Evolutionary conservation across 2,113 vertebrate genomes (phyloP), one percentile per base, ranked within the genome.

Genomic region (Corapipo altera): DNA sequence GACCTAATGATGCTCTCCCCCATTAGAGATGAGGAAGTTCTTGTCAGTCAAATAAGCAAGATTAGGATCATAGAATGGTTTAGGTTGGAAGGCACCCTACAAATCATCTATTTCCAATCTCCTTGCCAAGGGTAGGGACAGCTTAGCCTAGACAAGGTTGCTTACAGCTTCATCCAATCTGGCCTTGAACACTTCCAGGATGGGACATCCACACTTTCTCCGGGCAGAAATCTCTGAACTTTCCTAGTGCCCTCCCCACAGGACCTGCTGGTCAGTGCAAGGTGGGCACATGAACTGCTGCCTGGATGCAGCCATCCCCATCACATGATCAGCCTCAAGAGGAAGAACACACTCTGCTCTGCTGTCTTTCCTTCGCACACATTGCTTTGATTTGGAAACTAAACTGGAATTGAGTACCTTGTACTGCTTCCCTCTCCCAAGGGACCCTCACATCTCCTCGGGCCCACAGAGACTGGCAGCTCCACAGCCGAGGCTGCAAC

Each of bases 291-390:
- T 0, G 0, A n/a, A 9, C 23, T 12, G 55, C 55, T 69, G 44
- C 46, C 65, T 27, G 33, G 22, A 74, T 17, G 61, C 1, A 2
- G 61, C 23, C n/a, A 20, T 9, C 48, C 35, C 27, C 66, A 49
- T 1, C 7, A 0, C 37, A 32, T 18, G 64, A 15, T 1, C 0
- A 0, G 59, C 14, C 80, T 46, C 6, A 6, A 64, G 26, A 46
- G 75, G n/a, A 66, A 75, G 26, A 61, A n/a, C 2, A 2, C 10
- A 0, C 24, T 41, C 41, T 16, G 46, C 75, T 20, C 13, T 6
- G 32, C 62, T 11, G 3, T 5, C 9, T 4, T 66, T 70, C 28
- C 46, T 23, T 39, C 52, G 39, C 30, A 16, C 8, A 2, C 0
- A 6, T 17, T 44, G 21, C 59, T 85, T 48, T 57, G 30, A 46